Percentiles rank a stretch among this genome's conserved stretches.
Conservation (phyloP, 2,797 vertebrate genomes). For the Manis pentadactyla region DNA sequence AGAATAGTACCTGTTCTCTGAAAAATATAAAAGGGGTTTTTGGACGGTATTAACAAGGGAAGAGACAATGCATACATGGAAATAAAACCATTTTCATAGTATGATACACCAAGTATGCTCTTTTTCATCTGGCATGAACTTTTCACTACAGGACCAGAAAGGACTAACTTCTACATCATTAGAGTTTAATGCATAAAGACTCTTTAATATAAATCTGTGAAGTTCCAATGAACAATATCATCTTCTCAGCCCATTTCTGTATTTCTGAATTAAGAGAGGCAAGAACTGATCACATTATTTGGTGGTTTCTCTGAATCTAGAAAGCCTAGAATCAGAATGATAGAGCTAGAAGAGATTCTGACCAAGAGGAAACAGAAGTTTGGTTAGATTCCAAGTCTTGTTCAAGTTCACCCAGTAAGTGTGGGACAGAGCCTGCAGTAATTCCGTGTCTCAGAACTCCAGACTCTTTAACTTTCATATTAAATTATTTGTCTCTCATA, state of each 20-base stretch:
- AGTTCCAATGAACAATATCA: not conserved
- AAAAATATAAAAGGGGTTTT: too few species aligned
- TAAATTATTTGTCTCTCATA: not conserved
- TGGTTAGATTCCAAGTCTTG: not conserved
- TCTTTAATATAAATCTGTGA: not conserved
- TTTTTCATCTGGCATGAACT: not conserved
- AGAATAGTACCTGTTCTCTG: too few species aligned
- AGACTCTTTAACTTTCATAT: not conserved
- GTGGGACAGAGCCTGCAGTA: not conserved
- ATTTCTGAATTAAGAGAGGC: not conserved
- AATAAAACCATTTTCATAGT: too few species aligned
- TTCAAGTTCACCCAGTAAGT: not conserved
- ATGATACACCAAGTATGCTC: too few species aligned
- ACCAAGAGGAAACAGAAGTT: not conserved
- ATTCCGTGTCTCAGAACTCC: not conserved
- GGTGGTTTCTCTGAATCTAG: slow-evolving; percentile 5
- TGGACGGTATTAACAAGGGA: too few species aligned
- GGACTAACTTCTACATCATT: not conserved
- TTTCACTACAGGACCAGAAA: not conserved
- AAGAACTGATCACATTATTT: not conserved
- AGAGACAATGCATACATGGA: too few species aligned
- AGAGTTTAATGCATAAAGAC: not conserved
- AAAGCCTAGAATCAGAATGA: not conserved
- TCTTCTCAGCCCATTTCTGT: not conserved
- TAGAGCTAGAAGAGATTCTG: not conserved